Evolutionary conservation across 2,113 vertebrate genomes (phyloP).

Genomic region (Hippotragus niger): DNA sequence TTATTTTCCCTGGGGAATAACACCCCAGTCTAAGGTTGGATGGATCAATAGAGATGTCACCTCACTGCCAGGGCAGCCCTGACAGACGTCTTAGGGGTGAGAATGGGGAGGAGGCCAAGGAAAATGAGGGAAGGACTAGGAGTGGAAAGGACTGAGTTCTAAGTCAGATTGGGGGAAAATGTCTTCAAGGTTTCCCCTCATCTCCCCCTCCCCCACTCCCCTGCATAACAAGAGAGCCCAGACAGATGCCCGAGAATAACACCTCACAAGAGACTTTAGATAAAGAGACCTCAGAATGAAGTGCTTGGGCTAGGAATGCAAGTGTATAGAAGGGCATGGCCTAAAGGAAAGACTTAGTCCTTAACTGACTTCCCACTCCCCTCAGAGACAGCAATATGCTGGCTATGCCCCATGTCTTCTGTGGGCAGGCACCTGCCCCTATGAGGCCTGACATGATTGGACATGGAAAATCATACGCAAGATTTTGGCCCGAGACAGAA

Average conservation of each 20-base stretch:
- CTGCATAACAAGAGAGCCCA: background rate
- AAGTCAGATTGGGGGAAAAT: too few relatives aligned
- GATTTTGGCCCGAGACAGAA: background rate
- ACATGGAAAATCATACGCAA: background rate
- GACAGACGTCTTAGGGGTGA: background rate
- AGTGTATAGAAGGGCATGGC: background rate
- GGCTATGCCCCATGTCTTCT: background rate
- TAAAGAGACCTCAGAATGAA: background rate
- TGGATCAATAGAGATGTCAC: background rate
- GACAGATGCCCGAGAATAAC: accelerated
- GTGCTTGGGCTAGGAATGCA: too few relatives aligned
- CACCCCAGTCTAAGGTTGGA: background rate
- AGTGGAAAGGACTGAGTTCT: background rate
- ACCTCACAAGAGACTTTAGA: background rate
- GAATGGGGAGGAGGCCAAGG: background rate
- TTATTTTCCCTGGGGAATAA: background rate
- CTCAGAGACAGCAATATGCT: background rate
- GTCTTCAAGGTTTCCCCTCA: background rate
- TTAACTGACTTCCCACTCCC: background rate
- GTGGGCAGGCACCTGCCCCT: background rate
- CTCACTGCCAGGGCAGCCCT: background rate
- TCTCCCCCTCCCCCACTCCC: background rate
- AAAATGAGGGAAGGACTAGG: accelerated
- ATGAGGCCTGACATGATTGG: too few relatives aligned
- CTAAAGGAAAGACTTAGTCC: background rate